These are phyloP conservation scores for Apis laboriosa DNA, from an alignment of 1,140 invertebrate species.

Conservation along the genomic window DNA sequence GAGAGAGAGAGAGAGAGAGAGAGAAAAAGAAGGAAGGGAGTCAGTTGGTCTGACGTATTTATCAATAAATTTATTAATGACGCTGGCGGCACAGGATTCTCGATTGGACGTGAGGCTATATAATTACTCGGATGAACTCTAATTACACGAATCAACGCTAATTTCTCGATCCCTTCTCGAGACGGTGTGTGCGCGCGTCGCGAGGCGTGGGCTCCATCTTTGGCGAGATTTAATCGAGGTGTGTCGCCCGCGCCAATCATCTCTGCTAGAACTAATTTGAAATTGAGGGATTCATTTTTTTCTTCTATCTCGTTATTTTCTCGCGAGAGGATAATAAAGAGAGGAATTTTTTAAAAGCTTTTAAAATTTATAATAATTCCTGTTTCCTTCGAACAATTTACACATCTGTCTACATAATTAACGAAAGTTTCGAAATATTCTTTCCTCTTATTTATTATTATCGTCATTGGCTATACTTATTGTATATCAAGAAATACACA, in stretches of 20 bases:
- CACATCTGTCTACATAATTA: too few species aligned
- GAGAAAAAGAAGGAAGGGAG: not conserved
- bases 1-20: constrained; percentile 4
- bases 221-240: not conserved
- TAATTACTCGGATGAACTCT: constrained; percentile 6
- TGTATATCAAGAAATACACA: too few species aligned
- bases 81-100: not conserved
- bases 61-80: constrained; percentile 57
- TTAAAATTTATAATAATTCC: too few species aligned
- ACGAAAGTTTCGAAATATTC: too few species aligned
- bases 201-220: not conserved
- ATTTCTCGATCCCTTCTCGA: not conserved
- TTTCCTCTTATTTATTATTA: too few species aligned
- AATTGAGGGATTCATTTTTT: not conserved
- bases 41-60: constrained; percentile 44
- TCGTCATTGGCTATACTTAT: too few species aligned
- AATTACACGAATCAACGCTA: constrained; percentile 8
- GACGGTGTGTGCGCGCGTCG: not conserved
- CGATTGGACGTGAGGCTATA: constrained; percentile 4
- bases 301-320: fast-evolving
- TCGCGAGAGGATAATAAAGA: not conserved
- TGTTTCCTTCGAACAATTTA: too few species aligned
- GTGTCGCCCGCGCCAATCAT: not conserved
- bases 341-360: too few species aligned
- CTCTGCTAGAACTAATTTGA: not conserved